phyloP scores from a whole-genome alignment of 2,888 invertebrate genomes.

The Mythimna impura region DNA sequence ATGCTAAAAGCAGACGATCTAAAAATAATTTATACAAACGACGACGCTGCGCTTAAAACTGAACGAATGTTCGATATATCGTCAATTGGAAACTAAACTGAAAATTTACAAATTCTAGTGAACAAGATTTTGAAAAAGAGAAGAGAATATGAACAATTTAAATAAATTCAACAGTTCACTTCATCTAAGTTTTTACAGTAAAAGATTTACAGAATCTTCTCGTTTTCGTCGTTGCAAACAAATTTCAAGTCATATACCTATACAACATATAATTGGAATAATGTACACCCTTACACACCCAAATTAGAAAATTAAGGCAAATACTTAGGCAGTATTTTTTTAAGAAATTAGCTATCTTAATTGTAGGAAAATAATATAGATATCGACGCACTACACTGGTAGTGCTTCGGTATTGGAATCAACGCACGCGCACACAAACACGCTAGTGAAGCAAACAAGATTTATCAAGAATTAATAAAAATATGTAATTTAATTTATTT shows the following conservation, averaged over 20 bases:
- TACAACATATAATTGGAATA: too few relatives aligned
- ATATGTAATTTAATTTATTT: too few relatives aligned
- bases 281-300: too few relatives aligned
- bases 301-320: too few relatives aligned
- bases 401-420: too few relatives aligned
- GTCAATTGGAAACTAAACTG: not conserved
- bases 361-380: too few relatives aligned
- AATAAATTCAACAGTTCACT: not conserved
- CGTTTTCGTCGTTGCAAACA: not conserved
- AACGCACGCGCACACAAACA: too few relatives aligned
- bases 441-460: too few relatives aligned
- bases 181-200: not conserved
- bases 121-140: not conserved
- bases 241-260: not conserved
- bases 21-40: slow-evolving; percentile 33
- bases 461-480: too few relatives aligned
- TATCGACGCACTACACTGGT: too few relatives aligned
- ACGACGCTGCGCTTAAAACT: slow-evolving; percentile 2
- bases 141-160: not conserved
- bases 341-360: too few relatives aligned
- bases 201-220: not conserved
- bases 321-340: too few relatives aligned
- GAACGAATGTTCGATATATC: slow-evolving; percentile 11
- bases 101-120: not conserved
- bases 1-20: slow-evolving; percentile 17